phyloP scores from a whole-genome alignment of 2,797 vertebrate genomes.

The Sebastes dallii region DNA sequence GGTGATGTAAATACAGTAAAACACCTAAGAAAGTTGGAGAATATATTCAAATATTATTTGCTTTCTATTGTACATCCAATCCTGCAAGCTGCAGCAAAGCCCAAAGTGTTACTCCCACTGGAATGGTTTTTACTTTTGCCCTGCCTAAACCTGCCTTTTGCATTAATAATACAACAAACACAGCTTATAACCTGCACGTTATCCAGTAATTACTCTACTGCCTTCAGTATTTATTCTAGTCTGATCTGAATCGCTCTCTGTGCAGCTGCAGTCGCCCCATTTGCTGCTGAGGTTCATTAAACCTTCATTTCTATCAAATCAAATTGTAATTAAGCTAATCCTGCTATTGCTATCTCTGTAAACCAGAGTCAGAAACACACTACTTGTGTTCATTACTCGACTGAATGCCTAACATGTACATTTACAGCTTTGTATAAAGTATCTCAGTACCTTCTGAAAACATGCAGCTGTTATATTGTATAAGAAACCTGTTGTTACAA shows the following conservation, averaged over 20 bases:
- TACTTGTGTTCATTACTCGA: neutral
- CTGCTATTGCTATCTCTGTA: neutral
- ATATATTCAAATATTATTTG: neutral
- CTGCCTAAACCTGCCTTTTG: neutral
- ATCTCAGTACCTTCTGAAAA: neutral
- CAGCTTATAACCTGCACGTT: neutral
- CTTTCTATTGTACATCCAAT: neutral
- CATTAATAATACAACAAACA: neutral
- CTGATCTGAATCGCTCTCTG: neutral
- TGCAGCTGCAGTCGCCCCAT: neutral
- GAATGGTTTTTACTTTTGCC: neutral
- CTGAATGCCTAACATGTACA: neutral
- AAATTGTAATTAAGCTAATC: slow-evolving; percentile 1
- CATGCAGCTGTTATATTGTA: slow-evolving; percentile 20
- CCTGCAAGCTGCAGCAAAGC: no score
- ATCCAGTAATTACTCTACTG: neutral
- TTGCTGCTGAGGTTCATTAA: slow-evolving; percentile 36
- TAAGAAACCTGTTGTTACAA: neutral
- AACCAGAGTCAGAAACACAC: neutral
- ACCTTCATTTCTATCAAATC: slow-evolving; percentile 21
- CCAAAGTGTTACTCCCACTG: neutral
- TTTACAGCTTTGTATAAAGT: neutral
- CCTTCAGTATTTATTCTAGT: slow-evolving; percentile 3
- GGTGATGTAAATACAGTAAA: neutral
- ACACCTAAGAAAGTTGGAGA: neutral